phyloP scores from a whole-genome alignment of 2,888 invertebrate species.

The Brassicogethes aeneus region DNA sequence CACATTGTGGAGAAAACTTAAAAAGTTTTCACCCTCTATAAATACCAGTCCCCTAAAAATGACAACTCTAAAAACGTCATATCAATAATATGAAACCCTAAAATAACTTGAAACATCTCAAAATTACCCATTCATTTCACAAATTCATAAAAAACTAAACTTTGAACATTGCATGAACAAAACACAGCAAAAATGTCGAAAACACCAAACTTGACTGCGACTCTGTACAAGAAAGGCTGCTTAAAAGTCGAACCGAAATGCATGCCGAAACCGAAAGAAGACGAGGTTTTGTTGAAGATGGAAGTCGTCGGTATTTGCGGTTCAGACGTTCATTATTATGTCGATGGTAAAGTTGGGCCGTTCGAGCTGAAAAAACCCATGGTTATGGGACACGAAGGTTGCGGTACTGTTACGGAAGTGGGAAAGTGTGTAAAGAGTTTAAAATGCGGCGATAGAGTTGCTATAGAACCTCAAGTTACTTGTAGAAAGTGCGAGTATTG shows the following conservation, averaged over 20 bases:
- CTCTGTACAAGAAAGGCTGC: not conserved
- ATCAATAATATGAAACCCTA: no score
- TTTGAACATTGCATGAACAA: no score
- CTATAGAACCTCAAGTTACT: not conserved
- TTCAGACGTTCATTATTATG: not conserved
- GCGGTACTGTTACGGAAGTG: not conserved
- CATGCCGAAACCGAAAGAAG: not conserved
- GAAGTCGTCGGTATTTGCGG: not conserved
- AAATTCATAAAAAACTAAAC: no score
- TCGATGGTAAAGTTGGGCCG: not conserved
- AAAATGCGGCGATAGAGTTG: not conserved
- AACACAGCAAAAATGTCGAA: no score
- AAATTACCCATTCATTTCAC: no score
- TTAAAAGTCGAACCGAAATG: constrained; percentile 3
- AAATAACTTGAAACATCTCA: no score
- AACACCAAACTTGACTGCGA: no score
- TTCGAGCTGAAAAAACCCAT: not conserved
- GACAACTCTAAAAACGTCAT: no score
- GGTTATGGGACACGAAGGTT: not conserved
- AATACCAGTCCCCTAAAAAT: no score
- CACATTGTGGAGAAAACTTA: no score
- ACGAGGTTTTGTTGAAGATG: not conserved
- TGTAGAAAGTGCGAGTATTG: not conserved
- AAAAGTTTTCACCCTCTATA: no score
- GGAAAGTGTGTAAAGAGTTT: not conserved